A percentile compares a stretch with the other conserved stretches of the same genome.
phyloP scores from a whole-genome alignment of 2,797 vertebrate genomes.

The Enteromius radiatus region DNA sequence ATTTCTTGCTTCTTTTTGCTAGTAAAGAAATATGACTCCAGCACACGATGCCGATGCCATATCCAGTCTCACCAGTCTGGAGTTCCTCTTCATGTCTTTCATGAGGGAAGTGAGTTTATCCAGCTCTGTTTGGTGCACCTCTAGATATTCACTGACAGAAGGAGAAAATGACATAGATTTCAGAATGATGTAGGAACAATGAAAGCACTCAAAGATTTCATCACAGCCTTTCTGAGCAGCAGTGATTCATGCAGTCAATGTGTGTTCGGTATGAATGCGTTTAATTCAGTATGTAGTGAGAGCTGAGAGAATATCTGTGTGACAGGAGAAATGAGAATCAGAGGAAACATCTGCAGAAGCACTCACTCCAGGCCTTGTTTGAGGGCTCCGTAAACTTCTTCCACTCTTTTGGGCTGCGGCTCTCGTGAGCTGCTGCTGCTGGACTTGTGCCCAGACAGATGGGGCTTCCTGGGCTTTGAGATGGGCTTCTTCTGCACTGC shows the following conservation, averaged over 20 bases:
- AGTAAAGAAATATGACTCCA: neutral
- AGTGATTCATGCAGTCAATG: slow-evolving; percentile 4
- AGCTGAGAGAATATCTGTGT: neutral
- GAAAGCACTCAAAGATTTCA: neutral
- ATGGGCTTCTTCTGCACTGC: slow-evolving; percentile 91
- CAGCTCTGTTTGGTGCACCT: slow-evolving; percentile 92
- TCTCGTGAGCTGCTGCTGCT: slow-evolving; percentile 85
- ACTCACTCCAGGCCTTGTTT: slow-evolving; percentile 94
- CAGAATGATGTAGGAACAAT: neutral
- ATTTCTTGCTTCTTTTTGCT: neutral
- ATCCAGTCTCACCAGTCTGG: slow-evolving; percentile 88
- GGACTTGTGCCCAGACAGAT: slow-evolving; percentile 90
- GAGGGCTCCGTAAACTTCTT: slow-evolving; percentile 90
- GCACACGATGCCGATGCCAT: neutral
- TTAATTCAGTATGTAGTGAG: no score
- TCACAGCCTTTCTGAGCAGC: neutral
- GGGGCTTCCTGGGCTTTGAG: slow-evolving; percentile 93
- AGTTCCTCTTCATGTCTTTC: slow-evolving; percentile 98
- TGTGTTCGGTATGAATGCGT: neutral
- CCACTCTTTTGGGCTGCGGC: slow-evolving; percentile 91
- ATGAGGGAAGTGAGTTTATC: slow-evolving; percentile 93
- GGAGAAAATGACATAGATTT: neutral
- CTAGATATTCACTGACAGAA: slow-evolving; percentile 89
- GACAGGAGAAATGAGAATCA: neutral
- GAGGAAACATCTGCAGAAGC: neutral